phyloP scores from a whole-genome alignment of 23 tunicate species.

The Clavelina lepadiformis region DNA sequence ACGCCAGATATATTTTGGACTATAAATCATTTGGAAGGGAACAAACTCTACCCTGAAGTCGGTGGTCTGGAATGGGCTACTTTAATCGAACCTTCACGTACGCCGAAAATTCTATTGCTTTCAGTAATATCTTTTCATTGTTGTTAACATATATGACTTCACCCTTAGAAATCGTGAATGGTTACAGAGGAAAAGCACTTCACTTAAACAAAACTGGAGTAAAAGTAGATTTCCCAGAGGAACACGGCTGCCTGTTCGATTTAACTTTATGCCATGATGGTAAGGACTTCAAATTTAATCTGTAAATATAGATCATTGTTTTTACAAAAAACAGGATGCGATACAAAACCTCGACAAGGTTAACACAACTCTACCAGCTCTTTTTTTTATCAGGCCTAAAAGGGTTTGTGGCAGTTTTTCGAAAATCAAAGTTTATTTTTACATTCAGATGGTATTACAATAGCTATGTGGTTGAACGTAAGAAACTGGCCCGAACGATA shows the following conservation, averaged over 20 bases:
- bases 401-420: not conserved
- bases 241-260: slow-evolving; percentile 20
- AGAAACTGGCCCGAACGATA: slow-evolving; percentile 1
- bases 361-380: too few relatives aligned
- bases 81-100: not conserved
- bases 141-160: not conserved
- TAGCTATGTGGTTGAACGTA: slow-evolving; percentile 13
- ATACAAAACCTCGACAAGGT: too few relatives aligned
- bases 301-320: too few relatives aligned
- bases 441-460: not conserved
- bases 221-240: slow-evolving; percentile 7
- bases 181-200: slow-evolving; percentile 9
- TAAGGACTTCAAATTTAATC: too few relatives aligned
- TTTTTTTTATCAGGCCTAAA: too few relatives aligned
- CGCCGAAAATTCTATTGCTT: not conserved
- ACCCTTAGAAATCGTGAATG: slow-evolving; percentile 8
- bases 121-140: not conserved
- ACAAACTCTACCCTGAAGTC: slow-evolving; percentile 5
- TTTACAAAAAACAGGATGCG: not conserved
- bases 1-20: slow-evolving; percentile 9
- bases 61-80: not conserved
- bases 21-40: slow-evolving; percentile 8
- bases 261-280: not conserved
- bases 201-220: not conserved
- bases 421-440: not conserved